Evolutionary conservation across 2,797 vertebrate genomes (phyloP).

Genomic region (Sebastes wilsoni): DNA sequence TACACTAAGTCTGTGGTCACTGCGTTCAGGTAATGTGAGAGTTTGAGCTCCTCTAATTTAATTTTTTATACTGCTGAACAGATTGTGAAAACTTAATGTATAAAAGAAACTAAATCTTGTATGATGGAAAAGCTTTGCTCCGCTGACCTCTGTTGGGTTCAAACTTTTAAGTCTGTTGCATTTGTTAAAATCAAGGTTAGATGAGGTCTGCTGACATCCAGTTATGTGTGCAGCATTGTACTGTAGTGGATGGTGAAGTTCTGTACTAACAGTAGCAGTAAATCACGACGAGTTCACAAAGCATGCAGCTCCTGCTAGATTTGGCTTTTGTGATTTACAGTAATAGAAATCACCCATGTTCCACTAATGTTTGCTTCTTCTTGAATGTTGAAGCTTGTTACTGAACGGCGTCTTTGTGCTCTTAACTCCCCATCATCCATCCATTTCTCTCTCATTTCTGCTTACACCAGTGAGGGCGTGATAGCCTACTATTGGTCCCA

Average conservation of each 20-base stretch:
- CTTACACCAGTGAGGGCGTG: constrained; percentile 77
- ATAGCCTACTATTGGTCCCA: constrained; percentile 80
- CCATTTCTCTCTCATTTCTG: constrained; percentile 2
- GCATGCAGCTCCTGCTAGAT: not conserved
- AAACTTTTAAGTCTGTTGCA: not conserved
- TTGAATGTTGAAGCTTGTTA: constrained; percentile 5
- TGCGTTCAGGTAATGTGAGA: constrained; percentile 80
- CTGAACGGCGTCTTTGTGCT: not conserved
- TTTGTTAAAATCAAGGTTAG: constrained; percentile 14
- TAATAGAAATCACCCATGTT: not conserved
- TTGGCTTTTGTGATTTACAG: not conserved
- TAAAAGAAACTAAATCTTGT: not conserved
- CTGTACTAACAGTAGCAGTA: not conserved
- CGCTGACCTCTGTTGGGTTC: not conserved
- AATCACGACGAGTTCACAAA: not conserved
- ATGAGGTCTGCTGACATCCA: not conserved
- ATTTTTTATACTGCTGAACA: not conserved
- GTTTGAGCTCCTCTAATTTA: not conserved
- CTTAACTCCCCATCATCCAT: not conserved
- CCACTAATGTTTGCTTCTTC: not conserved
- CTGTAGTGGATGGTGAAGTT: not conserved
- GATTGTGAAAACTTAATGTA: not conserved
- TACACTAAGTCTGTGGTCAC: constrained; percentile 76
- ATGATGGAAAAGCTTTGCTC: constrained; percentile 8
- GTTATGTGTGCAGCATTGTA: not conserved